Base-by-base conservation (phyloP, 2,888 invertebrate species). In the Aphrophora alni region DNA sequence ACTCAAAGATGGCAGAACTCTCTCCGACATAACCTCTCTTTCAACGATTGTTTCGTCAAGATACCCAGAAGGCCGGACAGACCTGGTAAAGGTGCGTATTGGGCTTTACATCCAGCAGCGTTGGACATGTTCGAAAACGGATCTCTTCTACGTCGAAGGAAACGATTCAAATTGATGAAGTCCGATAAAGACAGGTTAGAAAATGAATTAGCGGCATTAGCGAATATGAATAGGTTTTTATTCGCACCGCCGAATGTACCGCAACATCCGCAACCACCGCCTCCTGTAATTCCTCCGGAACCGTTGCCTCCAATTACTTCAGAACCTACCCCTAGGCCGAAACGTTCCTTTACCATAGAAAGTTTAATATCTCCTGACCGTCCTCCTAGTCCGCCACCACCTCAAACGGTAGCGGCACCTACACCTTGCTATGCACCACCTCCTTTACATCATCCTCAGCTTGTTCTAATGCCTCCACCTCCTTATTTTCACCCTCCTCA, bases 21-120 rank as follows among this genome's bases (percentile, higher is more conserved):
- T 10, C 89, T 94, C 88, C 90, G 98, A 79, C 98, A 98, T 90
- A 98, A 98, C 89, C 91, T 98, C 81, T 97, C 97, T 82, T 98
- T 98, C 91, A 98, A 98, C 89, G 98, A 98, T 90, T 98, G 98
- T 89, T 98, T 98, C 89, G 95, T 98, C 87, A 98, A 98, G 89
- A 94, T 96, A 82, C 96, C 95, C 33, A 89, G 94, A 38, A 89
- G 94, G 79, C 94, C 94, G 0, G 95, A 94, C 88, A 89, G 95
- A 70, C 95, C 95, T 0, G 95, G 95, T 70, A 95, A 95, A 89
- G 95, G 95, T n/a, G 94, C 94, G 68, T 95, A 94, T 87, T 95
- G 95, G 95, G 94, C 95, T 0, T 89, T 95, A 71, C 95, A 95
- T 87, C 95, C 95, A 12, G 92, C 93, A 75, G 94, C 94, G 38